These are phyloP conservation scores for Megaceryle alcyon DNA, from an alignment of 2,797 vertebrate genomes.

Conservation along the genomic window DNA sequence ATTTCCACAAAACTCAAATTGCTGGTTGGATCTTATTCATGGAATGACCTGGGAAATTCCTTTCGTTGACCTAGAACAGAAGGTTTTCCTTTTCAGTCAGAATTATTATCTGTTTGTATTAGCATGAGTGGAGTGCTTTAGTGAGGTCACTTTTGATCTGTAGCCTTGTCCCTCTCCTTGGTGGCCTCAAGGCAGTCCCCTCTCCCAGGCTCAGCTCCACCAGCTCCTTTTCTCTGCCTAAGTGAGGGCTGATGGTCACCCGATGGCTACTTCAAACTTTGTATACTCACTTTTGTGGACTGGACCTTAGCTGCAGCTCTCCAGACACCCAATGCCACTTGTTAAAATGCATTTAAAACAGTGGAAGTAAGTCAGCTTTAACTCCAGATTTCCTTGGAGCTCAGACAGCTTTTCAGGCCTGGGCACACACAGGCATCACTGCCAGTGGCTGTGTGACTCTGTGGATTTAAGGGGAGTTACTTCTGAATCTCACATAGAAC, in stretches of 20 bases:
- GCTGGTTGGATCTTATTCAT: not conserved
- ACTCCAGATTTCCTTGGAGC: not conserved
- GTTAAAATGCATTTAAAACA: not conserved
- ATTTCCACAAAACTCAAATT: not conserved
- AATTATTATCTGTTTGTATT: not conserved
- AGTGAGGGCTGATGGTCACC: not conserved
- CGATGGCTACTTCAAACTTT: not conserved
- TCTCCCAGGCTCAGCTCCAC: not conserved
- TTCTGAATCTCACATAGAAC: not conserved
- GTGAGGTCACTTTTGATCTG: not conserved
- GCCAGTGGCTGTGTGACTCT: not conserved
- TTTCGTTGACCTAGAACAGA: not conserved
- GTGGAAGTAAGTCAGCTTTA: not conserved
- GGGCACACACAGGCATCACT: not conserved
- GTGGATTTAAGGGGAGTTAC: not conserved
- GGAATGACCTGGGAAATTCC: not conserved
- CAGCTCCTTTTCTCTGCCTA: not conserved
- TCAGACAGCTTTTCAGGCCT: not conserved
- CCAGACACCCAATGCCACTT: not conserved
- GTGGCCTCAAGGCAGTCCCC: no score
- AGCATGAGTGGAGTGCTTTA: not conserved
- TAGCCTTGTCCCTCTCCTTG: not conserved
- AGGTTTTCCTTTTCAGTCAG: not conserved
- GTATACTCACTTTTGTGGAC: not conserved
- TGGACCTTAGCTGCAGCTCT: not conserved